Percentiles rank a stretch among this genome's conserved stretches.
Conservation (phyloP, 2,888 invertebrate species). For the Pseudanteris insignis region DNA sequence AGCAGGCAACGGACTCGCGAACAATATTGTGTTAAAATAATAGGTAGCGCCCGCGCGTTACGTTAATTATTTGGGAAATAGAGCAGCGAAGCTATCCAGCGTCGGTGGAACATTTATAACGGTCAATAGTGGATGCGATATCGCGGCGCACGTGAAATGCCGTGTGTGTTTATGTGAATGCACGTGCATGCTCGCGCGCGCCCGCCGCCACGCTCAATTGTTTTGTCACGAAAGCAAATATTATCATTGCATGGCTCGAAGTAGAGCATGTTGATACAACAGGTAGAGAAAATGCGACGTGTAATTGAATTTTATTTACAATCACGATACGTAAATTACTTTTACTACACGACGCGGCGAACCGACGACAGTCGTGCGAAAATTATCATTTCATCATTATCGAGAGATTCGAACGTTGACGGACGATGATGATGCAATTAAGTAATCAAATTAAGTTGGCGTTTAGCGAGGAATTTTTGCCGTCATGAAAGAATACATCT, state of each 20-base stretch:
- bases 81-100: conserved; percentile 11
- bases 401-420: conserved; percentile 1
- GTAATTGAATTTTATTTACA: conserved; percentile 38
- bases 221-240: conserved; percentile 37
- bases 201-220: conserved; percentile 4
- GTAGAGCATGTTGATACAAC: conserved; percentile 24
- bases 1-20: too few species aligned
- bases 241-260: conserved; percentile 26
- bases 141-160: conserved; percentile 5
- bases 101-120: conserved; percentile 14
- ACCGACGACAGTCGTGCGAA: not conserved
- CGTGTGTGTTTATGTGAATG: conserved; percentile 1
- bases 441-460: too few species aligned
- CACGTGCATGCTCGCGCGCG: conserved; percentile 5
- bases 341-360: not conserved
- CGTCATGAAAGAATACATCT: too few species aligned
- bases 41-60: too few species aligned
- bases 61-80: conserved; percentile 17
- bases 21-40: too few species aligned
- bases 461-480: too few species aligned
- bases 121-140: conserved; percentile 16
- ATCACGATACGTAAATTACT: conserved; percentile 22
- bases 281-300: conserved; percentile 14
- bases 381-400: conserved; percentile 21
- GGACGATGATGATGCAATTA: conserved; percentile 9